phyloP scores from a whole-genome alignment of 2,113 vertebrate species.

The Anolis carolinensis region DNA sequence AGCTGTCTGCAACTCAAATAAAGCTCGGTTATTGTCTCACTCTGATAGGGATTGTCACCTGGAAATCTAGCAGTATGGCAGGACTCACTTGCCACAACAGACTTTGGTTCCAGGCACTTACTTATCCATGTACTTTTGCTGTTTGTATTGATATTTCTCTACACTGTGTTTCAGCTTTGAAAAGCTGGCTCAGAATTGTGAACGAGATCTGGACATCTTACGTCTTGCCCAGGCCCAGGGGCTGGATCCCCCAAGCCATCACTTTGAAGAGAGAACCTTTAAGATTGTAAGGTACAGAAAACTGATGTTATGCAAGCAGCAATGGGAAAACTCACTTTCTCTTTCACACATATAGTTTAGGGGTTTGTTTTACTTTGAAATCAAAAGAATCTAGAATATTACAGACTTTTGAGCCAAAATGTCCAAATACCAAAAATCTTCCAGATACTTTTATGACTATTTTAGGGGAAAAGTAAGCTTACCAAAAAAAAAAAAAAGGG shows the following conservation, averaged over 20 bases:
- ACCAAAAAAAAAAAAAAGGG: not conserved
- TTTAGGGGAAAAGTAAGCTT: not conserved
- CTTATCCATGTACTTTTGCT: not conserved
- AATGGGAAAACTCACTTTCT: slow-evolving; percentile 3
- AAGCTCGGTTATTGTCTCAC: not conserved
- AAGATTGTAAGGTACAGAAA: slow-evolving; percentile 86
- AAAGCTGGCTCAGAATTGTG: slow-evolving; percentile 89
- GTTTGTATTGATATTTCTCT: not conserved
- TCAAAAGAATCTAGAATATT: not conserved
- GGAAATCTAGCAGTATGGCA: not conserved
- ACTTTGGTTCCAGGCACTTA: not conserved
- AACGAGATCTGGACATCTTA: slow-evolving; percentile 89
- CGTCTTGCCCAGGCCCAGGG: slow-evolving; percentile 87
- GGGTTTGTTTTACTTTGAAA: not conserved
- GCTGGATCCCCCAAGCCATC: slow-evolving; percentile 90
- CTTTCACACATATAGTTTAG: not conserved
- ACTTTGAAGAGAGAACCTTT: slow-evolving; percentile 92
- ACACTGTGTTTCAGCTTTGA: slow-evolving; percentile 82
- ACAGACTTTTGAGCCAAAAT: not conserved
- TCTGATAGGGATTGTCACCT: not conserved
- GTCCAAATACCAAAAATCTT: slow-evolving; percentile 3
- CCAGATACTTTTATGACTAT: not conserved
- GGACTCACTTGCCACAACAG: not conserved
- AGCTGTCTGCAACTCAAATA: not conserved
- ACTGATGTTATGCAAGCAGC: not conserved